A percentile compares a stretch with the other conserved stretches of the same genome.
Evolutionary conservation across 2,888 invertebrate genomes (phyloP).

Genomic region (Pterobdella sp.): DNA sequence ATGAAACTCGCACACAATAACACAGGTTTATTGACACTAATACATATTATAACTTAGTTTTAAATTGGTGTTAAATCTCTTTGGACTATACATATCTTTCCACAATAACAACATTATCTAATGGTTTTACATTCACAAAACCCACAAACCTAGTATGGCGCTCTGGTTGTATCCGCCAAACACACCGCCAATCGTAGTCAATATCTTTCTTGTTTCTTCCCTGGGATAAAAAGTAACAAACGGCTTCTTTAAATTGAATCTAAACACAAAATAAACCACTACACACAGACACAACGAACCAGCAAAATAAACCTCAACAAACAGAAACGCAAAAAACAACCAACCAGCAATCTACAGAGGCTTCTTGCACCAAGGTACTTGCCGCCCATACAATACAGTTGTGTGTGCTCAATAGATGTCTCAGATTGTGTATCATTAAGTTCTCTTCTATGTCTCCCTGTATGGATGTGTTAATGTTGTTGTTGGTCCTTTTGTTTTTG

Average conservation of each 20-base stretch:
- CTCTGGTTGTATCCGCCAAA: neutral
- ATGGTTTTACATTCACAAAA: neutral
- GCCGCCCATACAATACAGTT: neutral
- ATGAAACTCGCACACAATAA: too few species aligned
- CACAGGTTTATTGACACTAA: too few species aligned
- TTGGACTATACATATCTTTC: too few species aligned
- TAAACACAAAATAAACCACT: neutral
- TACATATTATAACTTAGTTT: too few species aligned
- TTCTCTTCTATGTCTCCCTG: neutral
- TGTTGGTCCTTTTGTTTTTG: neutral
- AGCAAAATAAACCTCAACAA: neutral
- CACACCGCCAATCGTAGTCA: neutral
- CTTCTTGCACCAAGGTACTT: neutral
- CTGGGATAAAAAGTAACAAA: neutral
- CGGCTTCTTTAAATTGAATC: neutral
- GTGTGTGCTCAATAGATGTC: too few species aligned
- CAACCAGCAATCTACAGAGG: neutral
- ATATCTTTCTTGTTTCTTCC: neutral
- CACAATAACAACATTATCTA: too few species aligned
- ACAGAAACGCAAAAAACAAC: neutral
- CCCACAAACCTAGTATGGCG: neutral
- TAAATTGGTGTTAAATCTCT: too few species aligned
- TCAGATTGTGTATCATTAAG: neutral
- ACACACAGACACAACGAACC: neutral
- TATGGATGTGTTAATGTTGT: neutral